A percentile compares a stretch with the other conserved stretches of the same genome.
Conservation (phyloP, 2,888 invertebrate species). For the Drosophila subquinaria region DNA sequence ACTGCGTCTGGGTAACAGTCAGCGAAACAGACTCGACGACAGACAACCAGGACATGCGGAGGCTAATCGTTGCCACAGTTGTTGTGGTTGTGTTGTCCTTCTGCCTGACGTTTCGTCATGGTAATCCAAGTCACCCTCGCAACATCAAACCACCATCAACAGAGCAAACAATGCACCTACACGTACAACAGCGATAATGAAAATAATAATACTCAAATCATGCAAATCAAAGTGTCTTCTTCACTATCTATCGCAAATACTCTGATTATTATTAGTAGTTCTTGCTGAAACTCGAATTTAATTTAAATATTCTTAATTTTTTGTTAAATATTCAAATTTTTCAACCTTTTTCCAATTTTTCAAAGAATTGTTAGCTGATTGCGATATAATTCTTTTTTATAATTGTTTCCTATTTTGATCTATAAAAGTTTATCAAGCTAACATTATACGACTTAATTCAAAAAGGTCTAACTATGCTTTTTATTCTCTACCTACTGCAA, state of each 20-base stretch:
- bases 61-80: constrained; percentile 69
- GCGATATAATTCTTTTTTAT: no score
- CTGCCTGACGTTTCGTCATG: constrained; percentile 63
- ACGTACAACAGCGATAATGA: background rate
- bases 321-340: background rate
- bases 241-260: background rate
- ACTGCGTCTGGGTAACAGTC: background rate
- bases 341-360: background rate
- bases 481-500: no score
- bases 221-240: background rate
- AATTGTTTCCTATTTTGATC: no score
- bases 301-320: background rate
- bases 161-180: background rate
- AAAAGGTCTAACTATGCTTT: no score
- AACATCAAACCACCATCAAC: constrained; percentile 1
- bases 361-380: background rate
- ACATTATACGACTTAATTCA: no score
- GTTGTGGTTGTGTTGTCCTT: constrained; percentile 68
- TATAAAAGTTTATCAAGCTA: no score
- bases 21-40: constrained; percentile 40
- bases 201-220: constrained; percentile 3
- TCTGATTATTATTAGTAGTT: background rate
- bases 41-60: constrained; percentile 54
- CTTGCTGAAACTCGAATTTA: background rate
- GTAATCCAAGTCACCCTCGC: constrained; percentile 53